A percentile compares a stretch with the other conserved stretches of the same genome.
Evolutionary conservation across 2,113 vertebrate species (phyloP).

Genomic region (Mustelus asterias): DNA sequence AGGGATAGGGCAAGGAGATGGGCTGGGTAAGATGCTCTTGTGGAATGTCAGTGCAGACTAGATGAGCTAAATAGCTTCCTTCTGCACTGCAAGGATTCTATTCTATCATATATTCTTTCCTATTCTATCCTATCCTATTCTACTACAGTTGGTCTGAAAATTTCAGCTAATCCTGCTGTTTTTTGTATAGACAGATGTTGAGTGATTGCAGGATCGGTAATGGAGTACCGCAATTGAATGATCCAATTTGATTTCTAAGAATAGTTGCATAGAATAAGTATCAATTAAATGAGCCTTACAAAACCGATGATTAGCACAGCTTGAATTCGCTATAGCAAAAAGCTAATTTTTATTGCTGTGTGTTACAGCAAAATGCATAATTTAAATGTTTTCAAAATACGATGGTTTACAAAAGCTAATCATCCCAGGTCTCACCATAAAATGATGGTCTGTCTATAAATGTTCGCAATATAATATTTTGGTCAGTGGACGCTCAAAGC

Average conservation of each 20-base stretch:
- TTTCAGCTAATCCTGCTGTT: background rate
- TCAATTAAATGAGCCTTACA: background rate
- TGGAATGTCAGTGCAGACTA: too few relatives aligned
- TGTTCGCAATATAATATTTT: background rate
- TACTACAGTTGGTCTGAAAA: background rate
- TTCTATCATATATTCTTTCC: too few relatives aligned
- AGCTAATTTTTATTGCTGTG: background rate
- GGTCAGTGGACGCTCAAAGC: background rate
- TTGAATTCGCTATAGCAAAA: background rate
- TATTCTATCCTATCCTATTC: too few relatives aligned
- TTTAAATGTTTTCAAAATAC: background rate
- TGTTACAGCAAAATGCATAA: background rate
- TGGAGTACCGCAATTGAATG: background rate
- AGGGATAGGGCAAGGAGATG: too few relatives aligned
- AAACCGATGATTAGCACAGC: background rate
- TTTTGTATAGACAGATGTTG: background rate
- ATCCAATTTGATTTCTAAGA: background rate
- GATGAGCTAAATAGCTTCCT: too few relatives aligned
- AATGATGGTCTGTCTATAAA: background rate
- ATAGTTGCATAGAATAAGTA: background rate
- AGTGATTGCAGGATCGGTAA: background rate
- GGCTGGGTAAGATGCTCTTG: too few relatives aligned
- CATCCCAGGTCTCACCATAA: too few relatives aligned
- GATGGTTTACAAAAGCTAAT: background rate
- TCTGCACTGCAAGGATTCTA: too few relatives aligned